Percentiles rank a stretch among this genome's conserved stretches.
These are phyloP conservation scores for Passer montanus DNA, from an alignment of 2,113 vertebrate genomes.

Conservation along the genomic window DNA sequence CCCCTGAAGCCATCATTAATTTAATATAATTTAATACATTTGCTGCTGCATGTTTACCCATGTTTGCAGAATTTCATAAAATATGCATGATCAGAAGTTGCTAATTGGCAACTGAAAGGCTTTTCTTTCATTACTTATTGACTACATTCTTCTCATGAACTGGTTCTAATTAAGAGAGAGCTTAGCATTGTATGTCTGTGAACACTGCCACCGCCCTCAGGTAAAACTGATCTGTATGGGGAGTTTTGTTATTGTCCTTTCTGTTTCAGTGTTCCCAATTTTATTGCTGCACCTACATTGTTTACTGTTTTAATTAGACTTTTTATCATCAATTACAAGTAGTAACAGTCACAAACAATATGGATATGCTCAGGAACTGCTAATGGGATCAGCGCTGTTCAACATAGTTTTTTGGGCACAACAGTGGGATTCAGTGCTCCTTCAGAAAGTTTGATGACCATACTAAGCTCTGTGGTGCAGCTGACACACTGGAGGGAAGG, in stretches of 20 bases:
- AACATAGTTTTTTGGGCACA: not conserved
- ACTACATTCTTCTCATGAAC: not conserved
- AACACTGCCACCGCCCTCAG: not conserved
- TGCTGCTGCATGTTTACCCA: not conserved
- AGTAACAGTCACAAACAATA: not conserved
- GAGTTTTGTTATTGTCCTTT: not conserved
- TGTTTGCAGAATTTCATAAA: conserved; percentile 37
- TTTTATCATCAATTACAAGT: not conserved
- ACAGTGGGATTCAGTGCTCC: not conserved
- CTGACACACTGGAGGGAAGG: not conserved
- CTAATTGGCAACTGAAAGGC: not conserved
- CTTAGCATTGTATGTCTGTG: not conserved
- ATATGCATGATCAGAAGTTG: conserved; percentile 16
- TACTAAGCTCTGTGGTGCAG: not conserved
- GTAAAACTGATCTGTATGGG: not conserved
- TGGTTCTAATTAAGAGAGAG: not conserved
- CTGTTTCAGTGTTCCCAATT: not conserved
- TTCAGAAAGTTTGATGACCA: not conserved
- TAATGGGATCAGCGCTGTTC: not conserved
- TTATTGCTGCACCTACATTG: not conserved
- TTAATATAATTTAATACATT: conserved; percentile 9
- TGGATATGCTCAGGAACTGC: not conserved
- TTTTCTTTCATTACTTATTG: conserved; percentile 19
- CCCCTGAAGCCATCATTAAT: conserved; percentile 30
- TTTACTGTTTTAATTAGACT: not conserved